Evolutionary conservation across 2,113 vertebrate genomes (phyloP).

Genomic region (Choloepus hoffmanni): DNA sequence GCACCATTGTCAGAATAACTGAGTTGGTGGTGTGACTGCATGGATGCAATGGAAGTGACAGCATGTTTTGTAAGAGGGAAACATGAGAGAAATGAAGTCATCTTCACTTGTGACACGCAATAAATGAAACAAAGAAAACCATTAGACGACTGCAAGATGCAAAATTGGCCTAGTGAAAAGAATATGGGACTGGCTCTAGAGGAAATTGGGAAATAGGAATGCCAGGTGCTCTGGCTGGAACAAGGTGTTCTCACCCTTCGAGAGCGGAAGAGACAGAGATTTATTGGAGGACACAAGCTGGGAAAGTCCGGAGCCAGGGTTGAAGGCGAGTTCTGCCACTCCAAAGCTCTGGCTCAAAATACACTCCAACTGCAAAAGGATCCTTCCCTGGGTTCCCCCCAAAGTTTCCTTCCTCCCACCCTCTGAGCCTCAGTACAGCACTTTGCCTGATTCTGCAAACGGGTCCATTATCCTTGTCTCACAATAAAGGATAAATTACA

Average conservation of each 20-base stretch:
- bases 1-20: not conserved
- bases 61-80: not conserved
- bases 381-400: not conserved
- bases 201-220: not conserved
- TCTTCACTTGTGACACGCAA: not conserved
- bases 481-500: not conserved
- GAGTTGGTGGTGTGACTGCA: fast-evolving
- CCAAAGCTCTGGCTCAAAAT: not conserved
- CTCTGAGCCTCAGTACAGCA: not conserved
- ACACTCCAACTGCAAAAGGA: not conserved
- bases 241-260: not conserved
- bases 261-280: not conserved
- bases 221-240: not conserved
- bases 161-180: not conserved
- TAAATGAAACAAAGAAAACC: constrained; percentile 13
- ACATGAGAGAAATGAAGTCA: constrained; percentile 16
- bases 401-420: not conserved
- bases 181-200: not conserved
- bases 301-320: not conserved
- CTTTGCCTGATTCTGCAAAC: not conserved
- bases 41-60: not conserved
- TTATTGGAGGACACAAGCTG: not conserved
- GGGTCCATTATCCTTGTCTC: not conserved
- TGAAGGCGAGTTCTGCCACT: not conserved
- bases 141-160: not conserved